phyloP scores from a whole-genome alignment of 2,888 invertebrate species.

The Ariolimax columbianus region DNA sequence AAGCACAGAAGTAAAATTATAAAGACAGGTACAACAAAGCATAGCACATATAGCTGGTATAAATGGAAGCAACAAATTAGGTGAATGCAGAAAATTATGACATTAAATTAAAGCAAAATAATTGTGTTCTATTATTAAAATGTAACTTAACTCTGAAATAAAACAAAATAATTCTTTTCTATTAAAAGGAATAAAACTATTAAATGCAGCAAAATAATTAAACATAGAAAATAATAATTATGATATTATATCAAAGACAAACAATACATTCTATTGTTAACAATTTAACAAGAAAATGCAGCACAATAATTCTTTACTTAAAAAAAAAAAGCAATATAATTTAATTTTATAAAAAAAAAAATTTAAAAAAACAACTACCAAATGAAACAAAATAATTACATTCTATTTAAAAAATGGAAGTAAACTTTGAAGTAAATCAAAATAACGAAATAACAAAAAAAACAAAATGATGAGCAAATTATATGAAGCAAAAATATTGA shows the following conservation, averaged over 20 bases:
- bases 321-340: too few species aligned
- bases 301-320: too few species aligned
- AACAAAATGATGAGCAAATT: neutral
- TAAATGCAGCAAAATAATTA: too few species aligned
- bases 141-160: neutral
- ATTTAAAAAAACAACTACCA: too few species aligned
- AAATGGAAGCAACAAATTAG: neutral
- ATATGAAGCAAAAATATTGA: neutral
- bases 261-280: too few species aligned
- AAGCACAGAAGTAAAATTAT: neutral
- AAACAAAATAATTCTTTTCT: too few species aligned
- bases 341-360: too few species aligned
- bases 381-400: neutral
- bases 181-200: too few species aligned
- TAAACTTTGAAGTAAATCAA: neutral
- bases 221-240: too few species aligned
- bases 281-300: too few species aligned
- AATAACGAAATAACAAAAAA: neutral
- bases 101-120: neutral
- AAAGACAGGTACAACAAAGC: neutral
- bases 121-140: neutral
- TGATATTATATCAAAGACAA: too few species aligned
- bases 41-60: conserved; percentile 7
- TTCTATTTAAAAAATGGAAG: too few species aligned
- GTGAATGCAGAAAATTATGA: neutral